phyloP scores from a whole-genome alignment of 1,140 invertebrate genomes.

The Capitella teleta region DNA sequence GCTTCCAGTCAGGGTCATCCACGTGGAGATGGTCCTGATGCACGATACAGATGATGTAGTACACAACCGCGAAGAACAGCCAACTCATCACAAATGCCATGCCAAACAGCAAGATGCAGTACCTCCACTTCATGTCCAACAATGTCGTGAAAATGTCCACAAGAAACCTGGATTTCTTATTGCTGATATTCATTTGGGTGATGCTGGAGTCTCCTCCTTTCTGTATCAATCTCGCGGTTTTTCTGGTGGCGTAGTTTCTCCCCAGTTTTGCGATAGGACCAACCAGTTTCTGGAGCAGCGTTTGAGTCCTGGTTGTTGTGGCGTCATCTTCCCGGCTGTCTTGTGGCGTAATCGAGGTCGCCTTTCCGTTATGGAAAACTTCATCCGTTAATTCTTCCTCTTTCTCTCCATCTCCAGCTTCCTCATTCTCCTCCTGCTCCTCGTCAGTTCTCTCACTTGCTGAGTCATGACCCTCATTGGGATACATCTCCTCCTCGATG shows the following conservation, averaged over 20 bases:
- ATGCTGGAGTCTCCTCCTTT: background rate
- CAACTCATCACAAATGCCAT: constrained; percentile 32
- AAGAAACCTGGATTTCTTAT: constrained; percentile 8
- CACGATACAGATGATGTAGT: constrained; percentile 8
- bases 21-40: background rate
- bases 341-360: background rate
- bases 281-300: background rate
- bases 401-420: background rate
- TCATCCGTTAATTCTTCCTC: background rate
- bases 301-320: background rate
- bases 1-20: constrained; percentile 8
- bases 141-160: constrained; percentile 68
- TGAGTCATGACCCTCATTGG: too few species aligned
- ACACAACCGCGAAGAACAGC: constrained; percentile 36
- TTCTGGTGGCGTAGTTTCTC: background rate
- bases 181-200: background rate
- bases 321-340: background rate
- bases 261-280: background rate
- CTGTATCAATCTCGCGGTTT: background rate
- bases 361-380: background rate
- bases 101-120: constrained; percentile 29
- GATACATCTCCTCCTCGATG: too few species aligned
- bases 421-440: background rate
- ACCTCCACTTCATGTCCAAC: constrained; percentile 44
- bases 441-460: too few species aligned